Base-by-base conservation (phyloP, 2,797 vertebrate genomes). In the Enteromius radiatus region DNA sequence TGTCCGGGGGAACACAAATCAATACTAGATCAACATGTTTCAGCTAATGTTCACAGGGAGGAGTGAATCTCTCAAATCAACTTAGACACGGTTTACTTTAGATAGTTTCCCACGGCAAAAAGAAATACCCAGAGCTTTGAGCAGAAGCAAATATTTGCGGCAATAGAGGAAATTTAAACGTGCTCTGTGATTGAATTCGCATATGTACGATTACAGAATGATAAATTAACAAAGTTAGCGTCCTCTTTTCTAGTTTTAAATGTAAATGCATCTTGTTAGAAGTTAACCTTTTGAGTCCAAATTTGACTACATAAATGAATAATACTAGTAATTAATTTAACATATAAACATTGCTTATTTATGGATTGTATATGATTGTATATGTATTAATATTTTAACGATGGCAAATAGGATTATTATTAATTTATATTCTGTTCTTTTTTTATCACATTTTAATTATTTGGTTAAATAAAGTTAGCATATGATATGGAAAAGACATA, bases 1-100 rank as follows among this genome's bases (percentile, higher is more conserved):
- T 81, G 80, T 76, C 84, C 64, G 68, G 68, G 86, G 88, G 92
- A 91, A 87, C 91, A 90, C 86, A 86, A 93, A 95, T 94, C 93
- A 91, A 94, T 94, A 93, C 85, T 90, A 94, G 92, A 94, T 93
- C 92, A 94, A 93, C 92, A 91, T 90, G 90, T 90, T 92, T 90
- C 88, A 91, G 87, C 87, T 92, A 89, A 94, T 92, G 90, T 91
- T 91, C 64, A 77, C 43, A 41, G 77, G 74, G 82, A 87, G 59
- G 56, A 84, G 84, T 56, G 47, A 78, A 73, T 67, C 78, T 87
- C 84, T 93, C 47, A 82, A 93, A 94, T 94, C 91, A 93, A 90
- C 90, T 88, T 91, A 92, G 92, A 93, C 92, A 91, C 87, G 93
- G 90, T 94, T 93, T 94, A 94, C 91, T 89, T 77, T 28, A 85